Evolutionary conservation across 2,113 vertebrate species (phyloP).

Genomic region (Ictalurus punctatus): DNA sequence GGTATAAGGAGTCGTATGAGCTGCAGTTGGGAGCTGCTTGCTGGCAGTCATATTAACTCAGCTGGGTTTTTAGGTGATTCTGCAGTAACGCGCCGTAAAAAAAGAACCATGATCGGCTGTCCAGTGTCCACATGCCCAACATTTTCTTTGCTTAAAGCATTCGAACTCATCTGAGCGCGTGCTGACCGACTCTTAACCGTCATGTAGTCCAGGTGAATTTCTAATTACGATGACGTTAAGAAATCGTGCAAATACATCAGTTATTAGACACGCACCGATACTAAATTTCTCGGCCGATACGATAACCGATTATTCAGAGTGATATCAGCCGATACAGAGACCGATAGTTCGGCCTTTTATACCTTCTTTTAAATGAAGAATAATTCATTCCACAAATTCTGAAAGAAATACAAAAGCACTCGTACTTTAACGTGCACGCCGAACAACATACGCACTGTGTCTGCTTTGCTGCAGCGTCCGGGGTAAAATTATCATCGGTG

Average conservation of each 20-base stretch:
- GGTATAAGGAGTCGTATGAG: not conserved
- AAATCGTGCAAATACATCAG: not conserved
- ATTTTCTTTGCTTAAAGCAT: not conserved
- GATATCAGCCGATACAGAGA: no score
- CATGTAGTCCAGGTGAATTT: not conserved
- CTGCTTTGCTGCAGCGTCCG: no score
- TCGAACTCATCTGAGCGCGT: not conserved
- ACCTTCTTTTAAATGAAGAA: no score
- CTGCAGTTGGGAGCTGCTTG: not conserved
- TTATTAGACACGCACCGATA: no score
- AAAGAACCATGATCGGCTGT: not conserved
- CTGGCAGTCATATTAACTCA: not conserved
- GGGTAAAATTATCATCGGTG: no score
- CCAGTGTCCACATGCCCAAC: not conserved
- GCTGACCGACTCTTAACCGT: not conserved
- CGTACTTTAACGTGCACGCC: no score
- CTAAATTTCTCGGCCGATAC: no score
- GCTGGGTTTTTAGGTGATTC: not conserved
- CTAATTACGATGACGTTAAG: not conserved
- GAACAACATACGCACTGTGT: no score
- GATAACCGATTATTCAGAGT: no score
- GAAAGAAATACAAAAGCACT: no score
- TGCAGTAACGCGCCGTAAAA: not conserved
- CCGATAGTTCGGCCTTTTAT: no score
- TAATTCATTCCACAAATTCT: no score